Conservation (phyloP, 2,113 vertebrate genomes). For the Ageneiosus marmoratus region DNA sequence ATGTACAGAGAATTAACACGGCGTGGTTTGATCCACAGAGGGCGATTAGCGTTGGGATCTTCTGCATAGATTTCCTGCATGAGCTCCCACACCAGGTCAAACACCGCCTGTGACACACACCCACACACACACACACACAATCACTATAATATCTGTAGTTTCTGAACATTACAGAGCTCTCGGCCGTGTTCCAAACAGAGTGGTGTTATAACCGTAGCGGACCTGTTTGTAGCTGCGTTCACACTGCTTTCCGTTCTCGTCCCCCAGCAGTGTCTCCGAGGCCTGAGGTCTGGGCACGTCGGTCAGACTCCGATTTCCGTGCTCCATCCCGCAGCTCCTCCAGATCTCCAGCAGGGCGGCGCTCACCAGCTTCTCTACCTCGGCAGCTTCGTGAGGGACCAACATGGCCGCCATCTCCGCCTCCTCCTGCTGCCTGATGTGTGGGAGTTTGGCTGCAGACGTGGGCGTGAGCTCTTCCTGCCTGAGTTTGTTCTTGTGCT, state of each 20-base stretch:
- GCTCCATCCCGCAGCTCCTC: slow-evolving; percentile 80
- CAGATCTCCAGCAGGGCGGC: slow-evolving; percentile 85
- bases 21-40: slow-evolving; percentile 88
- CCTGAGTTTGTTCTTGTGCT: slow-evolving; percentile 74
- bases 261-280: slow-evolving; percentile 69
- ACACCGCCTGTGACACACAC: slow-evolving; percentile 79
- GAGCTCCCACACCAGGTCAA: slow-evolving; percentile 92
- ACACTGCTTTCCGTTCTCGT: slow-evolving; percentile 77
- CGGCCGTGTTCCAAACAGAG: background rate
- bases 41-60: slow-evolving; percentile 85
- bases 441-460: slow-evolving; percentile 72
- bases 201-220: background rate
- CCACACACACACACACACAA: background rate
- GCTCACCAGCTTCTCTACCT: slow-evolving; percentile 86
- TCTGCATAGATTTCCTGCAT: slow-evolving; percentile 91
- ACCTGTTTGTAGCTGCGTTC: slow-evolving; percentile 89
- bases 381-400: slow-evolving; percentile 83
- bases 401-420: slow-evolving; percentile 79
- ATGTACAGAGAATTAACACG: slow-evolving; percentile 79
- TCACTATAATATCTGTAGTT: background rate
- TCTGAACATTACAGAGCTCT: background rate
- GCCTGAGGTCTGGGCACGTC: slow-evolving; percentile 63
- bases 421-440: slow-evolving; percentile 79
- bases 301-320: slow-evolving; percentile 62
- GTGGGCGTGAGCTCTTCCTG: slow-evolving; percentile 45